Percentiles rank a stretch among this genome's conserved stretches.
Evolutionary conservation across 2,797 vertebrate genomes (phyloP).

Genomic region (Siniperca obscura): DNA sequence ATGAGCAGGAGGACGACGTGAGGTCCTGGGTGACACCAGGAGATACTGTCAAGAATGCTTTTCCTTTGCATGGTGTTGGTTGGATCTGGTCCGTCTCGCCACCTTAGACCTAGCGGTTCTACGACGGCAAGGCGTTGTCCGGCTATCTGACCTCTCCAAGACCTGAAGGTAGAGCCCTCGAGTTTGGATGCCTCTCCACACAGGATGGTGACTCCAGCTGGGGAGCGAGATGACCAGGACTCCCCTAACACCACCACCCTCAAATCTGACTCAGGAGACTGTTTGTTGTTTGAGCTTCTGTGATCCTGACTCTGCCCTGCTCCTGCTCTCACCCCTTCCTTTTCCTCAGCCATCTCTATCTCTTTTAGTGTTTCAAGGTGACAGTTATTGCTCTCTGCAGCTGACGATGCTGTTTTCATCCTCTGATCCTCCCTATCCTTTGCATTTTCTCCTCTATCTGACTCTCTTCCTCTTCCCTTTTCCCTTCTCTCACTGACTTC

Average conservation of each 20-base stretch:
- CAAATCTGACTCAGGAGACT: conserved; percentile 36
- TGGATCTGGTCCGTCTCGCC: conserved; percentile 73
- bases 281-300: conserved; percentile 25
- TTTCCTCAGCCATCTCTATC: conserved; percentile 5
- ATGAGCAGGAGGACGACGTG: conserved; percentile 78
- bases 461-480: conserved; percentile 23
- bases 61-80: not conserved
- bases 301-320: not conserved
- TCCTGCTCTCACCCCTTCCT: conserved; percentile 13
- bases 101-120: conserved; percentile 76
- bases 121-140: conserved; percentile 59
- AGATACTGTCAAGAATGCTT: conserved; percentile 54
- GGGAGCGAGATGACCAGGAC: conserved; percentile 72
- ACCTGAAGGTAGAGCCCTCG: conserved; percentile 31
- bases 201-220: conserved; percentile 65
- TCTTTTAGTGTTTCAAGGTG: conserved; percentile 53
- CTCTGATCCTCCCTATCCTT: conserved; percentile 32
- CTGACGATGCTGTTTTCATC: conserved; percentile 26
- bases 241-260: conserved; percentile 81
- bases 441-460: not conserved
- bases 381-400: conserved; percentile 38
- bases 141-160: conserved; percentile 73
- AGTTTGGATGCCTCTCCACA: conserved; percentile 43
- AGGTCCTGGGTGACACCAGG: conserved; percentile 71
- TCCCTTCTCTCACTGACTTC: conserved; percentile 51